Evolutionary conservation across 2,113 vertebrate genomes (phyloP).

Genomic region (Psammodynastes pulverulentus): DNA sequence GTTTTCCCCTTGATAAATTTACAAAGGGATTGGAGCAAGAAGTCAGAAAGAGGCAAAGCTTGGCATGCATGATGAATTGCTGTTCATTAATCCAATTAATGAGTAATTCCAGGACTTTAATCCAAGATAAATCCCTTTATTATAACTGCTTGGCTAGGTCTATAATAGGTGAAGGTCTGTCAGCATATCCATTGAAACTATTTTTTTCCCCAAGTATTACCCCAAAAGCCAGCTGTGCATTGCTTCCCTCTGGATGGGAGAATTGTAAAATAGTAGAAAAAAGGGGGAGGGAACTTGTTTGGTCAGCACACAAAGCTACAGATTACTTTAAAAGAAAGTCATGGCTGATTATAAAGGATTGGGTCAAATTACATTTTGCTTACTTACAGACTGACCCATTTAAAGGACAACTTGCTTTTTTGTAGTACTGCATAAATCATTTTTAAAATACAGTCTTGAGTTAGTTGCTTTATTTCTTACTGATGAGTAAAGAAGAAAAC

Average conservation of each 20-base stretch:
- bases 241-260: constrained; percentile 11
- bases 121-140: constrained; percentile 65
- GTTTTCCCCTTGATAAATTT: constrained; percentile 45
- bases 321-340: neutral
- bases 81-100: constrained; percentile 75
- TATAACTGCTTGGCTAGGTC: constrained; percentile 47
- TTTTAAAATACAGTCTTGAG: neutral
- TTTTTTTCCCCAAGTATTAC: neutral
- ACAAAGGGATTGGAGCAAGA: constrained; percentile 41
- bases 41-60: constrained; percentile 51
- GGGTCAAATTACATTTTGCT: neutral
- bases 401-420: neutral
- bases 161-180: constrained; percentile 30
- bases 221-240: constrained; percentile 22
- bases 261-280: neutral
- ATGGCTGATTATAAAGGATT: constrained; percentile 1
- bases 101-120: constrained; percentile 66
- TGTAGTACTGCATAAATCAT: neutral
- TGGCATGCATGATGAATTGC: constrained; percentile 59
- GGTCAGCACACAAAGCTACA: neutral
- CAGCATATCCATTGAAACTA: constrained; percentile 52
- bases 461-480: neutral
- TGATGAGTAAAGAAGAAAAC: neutral
- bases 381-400: neutral
- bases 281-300: neutral